phyloP scores from a whole-genome alignment of 2,888 invertebrate species.

The Parelbella ahira region DNA sequence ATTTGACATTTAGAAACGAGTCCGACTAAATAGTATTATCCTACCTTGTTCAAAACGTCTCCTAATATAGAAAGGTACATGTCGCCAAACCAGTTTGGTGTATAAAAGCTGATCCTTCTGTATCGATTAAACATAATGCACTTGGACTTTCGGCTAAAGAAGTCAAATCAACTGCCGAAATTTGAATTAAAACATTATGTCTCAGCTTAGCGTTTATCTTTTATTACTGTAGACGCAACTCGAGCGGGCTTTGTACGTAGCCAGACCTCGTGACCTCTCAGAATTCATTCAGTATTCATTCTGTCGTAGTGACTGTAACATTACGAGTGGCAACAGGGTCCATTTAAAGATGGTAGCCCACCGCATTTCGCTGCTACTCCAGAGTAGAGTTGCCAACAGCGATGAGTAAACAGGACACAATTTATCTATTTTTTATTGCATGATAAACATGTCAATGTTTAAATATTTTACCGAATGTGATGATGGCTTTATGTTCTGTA shows the following conservation, averaged over 20 bases:
- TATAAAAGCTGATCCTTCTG: too few relatives aligned
- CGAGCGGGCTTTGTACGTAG: slow-evolving; percentile 11
- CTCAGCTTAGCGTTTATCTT: slow-evolving; percentile 8
- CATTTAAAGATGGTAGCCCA: slow-evolving; percentile 39
- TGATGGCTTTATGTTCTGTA: too few relatives aligned
- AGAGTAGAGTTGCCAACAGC: slow-evolving; percentile 16
- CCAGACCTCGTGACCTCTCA: slow-evolving; percentile 17
- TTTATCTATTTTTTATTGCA: too few relatives aligned
- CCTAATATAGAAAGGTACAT: too few relatives aligned
- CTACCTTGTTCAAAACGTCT: too few relatives aligned
- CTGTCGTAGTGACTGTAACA: slow-evolving; percentile 6
- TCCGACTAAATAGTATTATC: too few relatives aligned
- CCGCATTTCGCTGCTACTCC: slow-evolving; percentile 17
- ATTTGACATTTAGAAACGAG: too few relatives aligned
- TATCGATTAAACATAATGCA: too few relatives aligned
- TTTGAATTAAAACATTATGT: slow-evolving; percentile 19
- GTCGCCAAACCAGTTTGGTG: too few relatives aligned
- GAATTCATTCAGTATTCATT: slow-evolving; percentile 25
- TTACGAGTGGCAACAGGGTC: slow-evolving; percentile 29
- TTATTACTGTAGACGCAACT: slow-evolving; percentile 22
- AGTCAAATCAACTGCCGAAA: slow-evolving; percentile 7
- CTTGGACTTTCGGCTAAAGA: neutral
- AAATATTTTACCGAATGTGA: too few relatives aligned
- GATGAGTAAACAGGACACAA: slow-evolving; percentile 1
- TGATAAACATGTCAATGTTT: too few relatives aligned